Evolutionary conservation across 2,113 vertebrate species (phyloP).

Genomic region (Blennius ocellaris): DNA sequence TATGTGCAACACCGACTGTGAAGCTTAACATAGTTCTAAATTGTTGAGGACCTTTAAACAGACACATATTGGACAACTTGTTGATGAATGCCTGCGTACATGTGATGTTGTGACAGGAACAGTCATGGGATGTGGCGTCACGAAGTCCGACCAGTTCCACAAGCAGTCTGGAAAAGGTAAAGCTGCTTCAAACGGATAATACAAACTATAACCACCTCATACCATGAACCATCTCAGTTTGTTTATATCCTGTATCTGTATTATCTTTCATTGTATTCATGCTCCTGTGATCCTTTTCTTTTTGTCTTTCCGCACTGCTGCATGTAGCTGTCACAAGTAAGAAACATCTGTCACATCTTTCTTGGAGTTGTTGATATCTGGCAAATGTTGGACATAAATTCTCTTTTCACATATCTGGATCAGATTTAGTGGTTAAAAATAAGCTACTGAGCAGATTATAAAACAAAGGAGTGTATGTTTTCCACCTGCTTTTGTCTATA

Average conservation of each 20-base stretch:
- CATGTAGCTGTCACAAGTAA: constrained; percentile 78
- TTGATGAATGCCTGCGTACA: too few species aligned
- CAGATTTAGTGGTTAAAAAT: background rate
- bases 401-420: background rate
- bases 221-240: background rate
- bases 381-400: constrained; percentile 13
- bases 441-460: too few species aligned
- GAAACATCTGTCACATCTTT: constrained; percentile 16
- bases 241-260: background rate
- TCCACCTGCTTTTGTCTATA: too few species aligned
- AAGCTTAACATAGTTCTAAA: too few species aligned
- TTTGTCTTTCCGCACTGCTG: constrained; percentile 17
- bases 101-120: constrained; percentile 45
- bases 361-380: background rate
- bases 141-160: constrained; percentile 77
- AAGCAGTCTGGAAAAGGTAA: constrained; percentile 80
- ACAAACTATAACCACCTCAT: background rate
- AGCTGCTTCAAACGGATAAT: background rate
- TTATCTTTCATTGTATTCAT: background rate
- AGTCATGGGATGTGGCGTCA: constrained; percentile 86
- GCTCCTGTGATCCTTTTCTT: background rate
- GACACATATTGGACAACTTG: too few species aligned
- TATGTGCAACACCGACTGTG: too few species aligned
- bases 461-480: too few species aligned
- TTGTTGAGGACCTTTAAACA: too few species aligned